Percentiles rank a stretch among this genome's conserved stretches.
phyloP scores from a whole-genome alignment of 2,797 vertebrate species.

The Coccyzus lansbergi region DNA sequence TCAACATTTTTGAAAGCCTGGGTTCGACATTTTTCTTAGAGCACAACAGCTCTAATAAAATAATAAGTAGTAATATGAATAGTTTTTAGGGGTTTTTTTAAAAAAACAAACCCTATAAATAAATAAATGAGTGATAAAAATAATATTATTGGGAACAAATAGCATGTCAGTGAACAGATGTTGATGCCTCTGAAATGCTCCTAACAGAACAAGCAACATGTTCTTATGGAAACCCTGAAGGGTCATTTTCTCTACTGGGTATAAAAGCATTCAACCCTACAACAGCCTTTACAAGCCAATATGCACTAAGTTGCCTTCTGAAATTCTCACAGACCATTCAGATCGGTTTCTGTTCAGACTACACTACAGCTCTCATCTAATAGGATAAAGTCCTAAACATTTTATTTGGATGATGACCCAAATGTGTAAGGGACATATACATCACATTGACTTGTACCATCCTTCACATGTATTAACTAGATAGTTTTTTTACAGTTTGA shows the following conservation, averaged over 20 bases:
- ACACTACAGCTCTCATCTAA: neutral
- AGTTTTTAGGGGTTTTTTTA: no score
- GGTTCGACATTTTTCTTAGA: no score
- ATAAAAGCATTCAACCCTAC: neutral
- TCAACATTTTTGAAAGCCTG: no score
- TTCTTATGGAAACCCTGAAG: neutral
- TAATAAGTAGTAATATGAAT: no score
- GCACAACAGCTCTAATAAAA: no score
- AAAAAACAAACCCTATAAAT: no score
- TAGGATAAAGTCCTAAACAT: neutral
- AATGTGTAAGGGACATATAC: neutral
- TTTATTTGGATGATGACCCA: neutral
- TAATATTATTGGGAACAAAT: no score
- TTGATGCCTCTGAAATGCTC: neutral
- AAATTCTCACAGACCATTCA: neutral
- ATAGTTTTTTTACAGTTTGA: neutral
- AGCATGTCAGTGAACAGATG: neutral
- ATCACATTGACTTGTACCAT: neutral
- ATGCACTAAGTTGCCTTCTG: neutral
- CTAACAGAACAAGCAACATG: neutral
- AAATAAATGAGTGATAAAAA: no score
- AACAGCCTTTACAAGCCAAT: neutral
- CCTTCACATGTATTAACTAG: neutral
- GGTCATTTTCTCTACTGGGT: neutral
- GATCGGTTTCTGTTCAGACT: neutral